Evolutionary conservation across 2,888 invertebrate genomes (phyloP).

Genomic region (Pinctada fucata): DNA sequence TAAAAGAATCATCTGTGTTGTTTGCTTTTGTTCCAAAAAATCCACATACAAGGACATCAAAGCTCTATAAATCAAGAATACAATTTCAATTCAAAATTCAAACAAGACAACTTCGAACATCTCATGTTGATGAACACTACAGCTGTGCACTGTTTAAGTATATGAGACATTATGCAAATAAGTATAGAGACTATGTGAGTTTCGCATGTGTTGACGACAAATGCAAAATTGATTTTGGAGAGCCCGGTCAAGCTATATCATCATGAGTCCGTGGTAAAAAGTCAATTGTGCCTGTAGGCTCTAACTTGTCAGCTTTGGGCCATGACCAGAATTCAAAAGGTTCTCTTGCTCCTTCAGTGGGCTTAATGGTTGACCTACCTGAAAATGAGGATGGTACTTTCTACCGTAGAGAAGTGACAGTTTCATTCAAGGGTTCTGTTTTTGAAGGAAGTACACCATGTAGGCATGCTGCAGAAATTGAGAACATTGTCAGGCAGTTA

Average conservation of each 20-base stretch:
- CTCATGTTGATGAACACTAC: slow-evolving; percentile 32
- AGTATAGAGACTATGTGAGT: slow-evolving; percentile 13
- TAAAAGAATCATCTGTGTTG: slow-evolving; percentile 37
- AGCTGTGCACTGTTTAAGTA: slow-evolving; percentile 32
- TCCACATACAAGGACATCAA: slow-evolving; percentile 10
- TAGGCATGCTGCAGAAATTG: slow-evolving; percentile 19
- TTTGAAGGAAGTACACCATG: slow-evolving; percentile 38
- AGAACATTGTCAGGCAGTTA: slow-evolving; percentile 8
- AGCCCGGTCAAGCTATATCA: slow-evolving; percentile 37
- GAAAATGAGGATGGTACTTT: slow-evolving; percentile 35
- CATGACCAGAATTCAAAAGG: slow-evolving; percentile 47
- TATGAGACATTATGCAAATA: slow-evolving; percentile 19
- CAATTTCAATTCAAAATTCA: slow-evolving; percentile 19
- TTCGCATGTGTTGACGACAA: slow-evolving; percentile 47
- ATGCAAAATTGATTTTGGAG: slow-evolving; percentile 44
- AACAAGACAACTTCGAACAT: slow-evolving; percentile 28
- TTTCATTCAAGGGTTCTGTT: slow-evolving; percentile 45
- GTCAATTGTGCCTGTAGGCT: slow-evolving; percentile 37
- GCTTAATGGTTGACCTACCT: slow-evolving; percentile 38
- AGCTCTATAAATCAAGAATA: slow-evolving; percentile 18
- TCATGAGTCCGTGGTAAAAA: slow-evolving; percentile 49
- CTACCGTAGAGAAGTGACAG: slow-evolving; percentile 43
- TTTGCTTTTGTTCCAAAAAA: slow-evolving; percentile 29
- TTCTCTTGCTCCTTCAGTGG: slow-evolving; percentile 47
- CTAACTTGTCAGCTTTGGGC: slow-evolving; percentile 34